Percentiles rank a stretch among this genome's conserved stretches.
These are phyloP conservation scores for Andricus quercusramuli DNA, from an alignment of 2,888 invertebrate species.

Conservation along the genomic window DNA sequence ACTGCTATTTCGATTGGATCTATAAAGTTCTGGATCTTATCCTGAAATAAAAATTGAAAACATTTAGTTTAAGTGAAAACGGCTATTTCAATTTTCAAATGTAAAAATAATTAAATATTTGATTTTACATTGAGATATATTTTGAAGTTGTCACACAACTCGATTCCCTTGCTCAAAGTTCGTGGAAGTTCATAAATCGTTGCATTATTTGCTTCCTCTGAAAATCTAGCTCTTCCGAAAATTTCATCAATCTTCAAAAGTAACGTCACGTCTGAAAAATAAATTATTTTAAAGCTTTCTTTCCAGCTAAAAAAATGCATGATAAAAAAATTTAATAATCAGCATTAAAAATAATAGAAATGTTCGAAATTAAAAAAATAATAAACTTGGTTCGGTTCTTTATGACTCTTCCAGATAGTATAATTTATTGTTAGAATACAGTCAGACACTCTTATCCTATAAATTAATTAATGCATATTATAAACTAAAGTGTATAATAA, in stretches of 20 bases:
- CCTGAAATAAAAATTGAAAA: constrained; percentile 55
- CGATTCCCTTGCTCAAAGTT: constrained; percentile 48
- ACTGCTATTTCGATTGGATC: constrained; percentile 41
- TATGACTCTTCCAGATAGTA: too few species aligned
- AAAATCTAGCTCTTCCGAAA: constrained; percentile 58
- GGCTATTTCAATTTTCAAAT: neutral
- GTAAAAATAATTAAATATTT: neutral
- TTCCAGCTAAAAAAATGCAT: too few species aligned
- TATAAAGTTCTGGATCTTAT: constrained; percentile 60
- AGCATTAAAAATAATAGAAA: neutral
- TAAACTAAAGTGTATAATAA: too few species aligned
- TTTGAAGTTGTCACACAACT: constrained; percentile 50
- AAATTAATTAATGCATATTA: too few species aligned
- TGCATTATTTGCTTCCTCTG: constrained; percentile 37
- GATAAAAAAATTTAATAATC: neutral
- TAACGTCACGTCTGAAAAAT: constrained; percentile 55
- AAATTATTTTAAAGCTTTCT: neutral
- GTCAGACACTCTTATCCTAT: too few species aligned
- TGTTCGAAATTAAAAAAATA: too few species aligned
- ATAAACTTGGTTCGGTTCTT: too few species aligned
- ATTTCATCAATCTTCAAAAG: constrained; percentile 60
- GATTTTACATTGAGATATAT: constrained; percentile 60
- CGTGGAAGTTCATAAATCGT: constrained; percentile 51
- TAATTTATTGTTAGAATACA: too few species aligned
- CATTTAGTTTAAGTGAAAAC: too few species aligned